phyloP scores from a whole-genome alignment of 2,797 vertebrate species.

The Chloroceryle amazona region DNA sequence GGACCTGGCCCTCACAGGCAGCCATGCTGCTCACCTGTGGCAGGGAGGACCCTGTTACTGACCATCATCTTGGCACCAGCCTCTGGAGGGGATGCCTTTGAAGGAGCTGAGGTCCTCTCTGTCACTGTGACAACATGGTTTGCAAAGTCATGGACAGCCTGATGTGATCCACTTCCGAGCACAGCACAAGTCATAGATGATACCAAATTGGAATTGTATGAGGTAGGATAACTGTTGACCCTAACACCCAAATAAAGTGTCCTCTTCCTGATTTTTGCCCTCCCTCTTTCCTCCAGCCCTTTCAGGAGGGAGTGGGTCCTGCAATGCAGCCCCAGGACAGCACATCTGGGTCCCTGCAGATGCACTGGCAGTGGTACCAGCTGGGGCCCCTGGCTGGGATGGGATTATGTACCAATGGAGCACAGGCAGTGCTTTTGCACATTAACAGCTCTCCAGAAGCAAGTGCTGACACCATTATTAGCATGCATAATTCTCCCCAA shows the following conservation, averaged over 20 bases:
- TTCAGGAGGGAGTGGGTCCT: background rate
- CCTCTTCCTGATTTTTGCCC: fast-evolving
- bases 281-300: background rate
- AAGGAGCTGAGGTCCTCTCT: background rate
- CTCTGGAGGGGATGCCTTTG: fast-evolving
- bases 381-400: background rate
- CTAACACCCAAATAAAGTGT: background rate
- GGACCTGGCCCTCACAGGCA: fast-evolving
- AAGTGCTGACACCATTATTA: constrained; percentile 48
- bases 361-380: background rate
- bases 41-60: fast-evolving
- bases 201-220: background rate
- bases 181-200: background rate
- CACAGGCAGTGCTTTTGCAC: background rate
- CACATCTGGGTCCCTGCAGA: background rate
- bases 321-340: background rate
- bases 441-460: background rate
- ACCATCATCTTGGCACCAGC: background rate
- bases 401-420: background rate
- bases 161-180: fast-evolving
- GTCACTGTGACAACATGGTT: fast-evolving
- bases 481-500: background rate
- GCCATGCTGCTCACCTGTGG: background rate
- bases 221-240: background rate
- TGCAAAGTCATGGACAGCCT: background rate